Evolutionary conservation across 2,888 invertebrate genomes (phyloP).

Genomic region (Leucozona laternaria): DNA sequence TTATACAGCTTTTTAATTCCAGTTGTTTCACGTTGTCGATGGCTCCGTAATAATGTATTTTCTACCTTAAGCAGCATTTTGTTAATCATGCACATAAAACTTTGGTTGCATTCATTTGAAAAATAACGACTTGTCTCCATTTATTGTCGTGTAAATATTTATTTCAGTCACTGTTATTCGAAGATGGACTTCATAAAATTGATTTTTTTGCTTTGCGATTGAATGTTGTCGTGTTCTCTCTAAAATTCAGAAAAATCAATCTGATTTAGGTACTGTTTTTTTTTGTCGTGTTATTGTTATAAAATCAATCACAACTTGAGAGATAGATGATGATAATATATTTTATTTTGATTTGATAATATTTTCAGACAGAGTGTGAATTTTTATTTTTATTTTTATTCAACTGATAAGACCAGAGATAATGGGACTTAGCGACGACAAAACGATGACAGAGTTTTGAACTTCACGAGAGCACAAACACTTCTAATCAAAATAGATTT

Average conservation of each 20-base stretch:
- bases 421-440: slow-evolving; percentile 32
- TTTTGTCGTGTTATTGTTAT: not conserved
- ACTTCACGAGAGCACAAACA: slow-evolving; percentile 69
- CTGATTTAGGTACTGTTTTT: not conserved
- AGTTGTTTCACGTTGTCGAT: slow-evolving; percentile 92
- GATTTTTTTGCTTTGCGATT: slow-evolving; percentile 15
- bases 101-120: slow-evolving; percentile 82
- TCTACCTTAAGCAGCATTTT: slow-evolving; percentile 90
- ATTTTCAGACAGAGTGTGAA: slow-evolving; percentile 35
- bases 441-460: slow-evolving; percentile 59
- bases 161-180: slow-evolving; percentile 63
- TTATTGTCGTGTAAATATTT: slow-evolving; percentile 77
- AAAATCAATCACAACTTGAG: slow-evolving; percentile 12
- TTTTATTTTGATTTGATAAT: slow-evolving; percentile 25
- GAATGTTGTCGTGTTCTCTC: slow-evolving; percentile 1
- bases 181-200: slow-evolving; percentile 76
- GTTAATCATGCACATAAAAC: slow-evolving; percentile 83
- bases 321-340: slow-evolving; percentile 13
- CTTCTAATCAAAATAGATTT: slow-evolving; percentile 67
- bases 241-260: not conserved
- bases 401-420: slow-evolving; percentile 51
- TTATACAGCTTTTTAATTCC: slow-evolving; percentile 94
- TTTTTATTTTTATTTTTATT: slow-evolving; percentile 13
- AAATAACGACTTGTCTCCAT: slow-evolving; percentile 82
- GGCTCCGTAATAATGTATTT: slow-evolving; percentile 91